A percentile compares a stretch with the other conserved stretches of the same genome.
Evolutionary conservation across 2,888 invertebrate genomes (phyloP).

Genomic region (Mactromeris polynyma): DNA sequence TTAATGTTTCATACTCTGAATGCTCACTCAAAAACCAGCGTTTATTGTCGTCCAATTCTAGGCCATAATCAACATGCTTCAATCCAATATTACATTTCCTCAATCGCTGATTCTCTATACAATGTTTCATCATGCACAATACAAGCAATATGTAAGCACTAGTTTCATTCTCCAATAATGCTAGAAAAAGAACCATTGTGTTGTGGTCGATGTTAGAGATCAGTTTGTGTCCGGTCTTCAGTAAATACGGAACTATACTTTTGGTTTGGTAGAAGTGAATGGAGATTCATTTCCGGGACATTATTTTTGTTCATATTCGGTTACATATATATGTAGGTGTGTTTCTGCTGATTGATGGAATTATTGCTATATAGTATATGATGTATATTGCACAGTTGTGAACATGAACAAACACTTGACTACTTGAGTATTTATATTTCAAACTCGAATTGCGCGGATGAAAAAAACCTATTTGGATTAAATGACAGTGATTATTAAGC

Average conservation of each 20-base stretch:
- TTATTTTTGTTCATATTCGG: not conserved
- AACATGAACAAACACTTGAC: too few species aligned
- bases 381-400: too few species aligned
- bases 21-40: not conserved
- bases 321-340: not conserved
- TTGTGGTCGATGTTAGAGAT: constrained; percentile 12
- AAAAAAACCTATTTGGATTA: too few species aligned
- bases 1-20: not conserved
- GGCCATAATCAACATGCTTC: not conserved
- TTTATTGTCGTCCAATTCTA: not conserved
- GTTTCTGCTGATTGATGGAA: not conserved
- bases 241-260: constrained; percentile 8
- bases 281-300: not conserved
- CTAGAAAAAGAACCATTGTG: not conserved
- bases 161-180: constrained; percentile 8
- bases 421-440: too few species aligned
- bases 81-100: not conserved
- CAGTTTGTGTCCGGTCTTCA: constrained; percentile 14
- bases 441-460: too few species aligned
- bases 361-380: too few species aligned
- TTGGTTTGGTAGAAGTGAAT: not conserved
- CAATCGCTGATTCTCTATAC: not conserved
- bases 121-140: not conserved
- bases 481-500: too few species aligned
- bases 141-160: not conserved